Conservation (phyloP, 2,888 invertebrate species). For the Galerucella nymphaeae region DNA sequence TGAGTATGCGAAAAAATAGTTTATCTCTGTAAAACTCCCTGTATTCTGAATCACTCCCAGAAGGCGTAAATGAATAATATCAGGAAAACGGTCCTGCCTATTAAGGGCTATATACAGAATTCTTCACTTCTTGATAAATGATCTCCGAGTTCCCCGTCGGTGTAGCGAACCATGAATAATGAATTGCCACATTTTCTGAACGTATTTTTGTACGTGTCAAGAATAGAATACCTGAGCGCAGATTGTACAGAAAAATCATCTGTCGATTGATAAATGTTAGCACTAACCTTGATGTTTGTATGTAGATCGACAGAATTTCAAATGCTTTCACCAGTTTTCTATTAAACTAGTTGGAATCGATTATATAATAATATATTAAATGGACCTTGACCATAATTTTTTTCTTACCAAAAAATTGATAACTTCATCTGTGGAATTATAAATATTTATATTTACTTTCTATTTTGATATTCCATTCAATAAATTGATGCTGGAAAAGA, state of each 20-base stretch:
- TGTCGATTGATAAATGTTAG: conserved; percentile 32
- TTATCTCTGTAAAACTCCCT: neutral
- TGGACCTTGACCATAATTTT: too few species aligned
- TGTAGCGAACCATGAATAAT: conserved; percentile 40
- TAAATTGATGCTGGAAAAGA: too few species aligned
- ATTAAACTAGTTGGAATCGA: neutral
- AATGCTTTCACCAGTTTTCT: neutral
- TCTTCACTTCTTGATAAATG: conserved; percentile 40
- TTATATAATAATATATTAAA: too few species aligned
- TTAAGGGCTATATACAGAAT: conserved; percentile 31
- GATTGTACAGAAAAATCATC: conserved; percentile 31
- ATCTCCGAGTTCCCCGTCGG: conserved; percentile 35
- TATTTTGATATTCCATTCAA: too few species aligned
- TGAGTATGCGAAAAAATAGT: neutral
- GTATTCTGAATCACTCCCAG: neutral
- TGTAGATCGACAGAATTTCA: conserved; percentile 14
- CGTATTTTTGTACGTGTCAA: conserved; percentile 39
- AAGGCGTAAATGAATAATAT: neutral
- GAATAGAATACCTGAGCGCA: conserved; percentile 38
- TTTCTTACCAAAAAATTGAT: too few species aligned
- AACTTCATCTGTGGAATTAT: neutral
- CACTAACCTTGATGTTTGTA: conserved; percentile 8
- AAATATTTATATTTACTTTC: too few species aligned
- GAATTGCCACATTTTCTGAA: conserved; percentile 41
- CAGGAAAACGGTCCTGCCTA: conserved; percentile 11